phyloP scores from a whole-genome alignment of 2,888 invertebrate species.

The Aspidiotus rigidus region DNA sequence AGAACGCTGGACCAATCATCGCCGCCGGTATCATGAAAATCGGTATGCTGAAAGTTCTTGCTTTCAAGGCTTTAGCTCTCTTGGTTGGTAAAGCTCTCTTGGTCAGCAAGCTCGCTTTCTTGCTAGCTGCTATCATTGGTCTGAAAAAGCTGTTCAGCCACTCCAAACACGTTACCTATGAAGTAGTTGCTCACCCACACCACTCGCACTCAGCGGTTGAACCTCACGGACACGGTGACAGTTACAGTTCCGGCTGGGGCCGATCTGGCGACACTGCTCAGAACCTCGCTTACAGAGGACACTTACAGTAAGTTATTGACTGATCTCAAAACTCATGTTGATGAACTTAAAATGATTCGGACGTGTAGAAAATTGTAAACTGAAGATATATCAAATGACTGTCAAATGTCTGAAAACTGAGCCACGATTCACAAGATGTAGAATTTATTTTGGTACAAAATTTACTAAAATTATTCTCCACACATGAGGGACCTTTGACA shows the following conservation, averaged over 20 bases:
- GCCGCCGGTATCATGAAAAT: slow-evolving; percentile 71
- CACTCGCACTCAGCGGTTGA: slow-evolving; percentile 49
- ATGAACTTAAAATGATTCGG: background rate
- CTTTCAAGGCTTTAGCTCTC: slow-evolving; percentile 69
- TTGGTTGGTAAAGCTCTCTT: slow-evolving; percentile 77
- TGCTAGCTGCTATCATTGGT: slow-evolving; percentile 69
- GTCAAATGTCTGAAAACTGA: background rate
- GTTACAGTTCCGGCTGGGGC: slow-evolving; percentile 42
- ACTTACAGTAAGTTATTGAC: slow-evolving; percentile 42
- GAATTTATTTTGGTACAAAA: no score
- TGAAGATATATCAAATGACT: background rate
- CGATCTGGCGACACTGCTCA: slow-evolving; percentile 46
- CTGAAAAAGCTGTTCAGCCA: slow-evolving; percentile 71
- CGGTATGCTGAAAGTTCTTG: slow-evolving; percentile 67
- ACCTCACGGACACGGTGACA: slow-evolving; percentile 38
- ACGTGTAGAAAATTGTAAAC: background rate
- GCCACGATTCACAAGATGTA: no score
- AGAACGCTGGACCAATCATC: slow-evolving; percentile 63
- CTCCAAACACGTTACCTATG: slow-evolving; percentile 63
- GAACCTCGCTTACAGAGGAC: slow-evolving; percentile 55
- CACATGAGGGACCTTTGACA: no score
- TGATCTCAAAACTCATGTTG: background rate
- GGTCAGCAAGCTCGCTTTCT: slow-evolving; percentile 72
- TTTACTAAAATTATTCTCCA: no score
- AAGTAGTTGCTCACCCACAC: slow-evolving; percentile 63